Evolutionary conservation across 2,797 vertebrate genomes (phyloP).

Genomic region (Artibeus jamaicensis): DNA sequence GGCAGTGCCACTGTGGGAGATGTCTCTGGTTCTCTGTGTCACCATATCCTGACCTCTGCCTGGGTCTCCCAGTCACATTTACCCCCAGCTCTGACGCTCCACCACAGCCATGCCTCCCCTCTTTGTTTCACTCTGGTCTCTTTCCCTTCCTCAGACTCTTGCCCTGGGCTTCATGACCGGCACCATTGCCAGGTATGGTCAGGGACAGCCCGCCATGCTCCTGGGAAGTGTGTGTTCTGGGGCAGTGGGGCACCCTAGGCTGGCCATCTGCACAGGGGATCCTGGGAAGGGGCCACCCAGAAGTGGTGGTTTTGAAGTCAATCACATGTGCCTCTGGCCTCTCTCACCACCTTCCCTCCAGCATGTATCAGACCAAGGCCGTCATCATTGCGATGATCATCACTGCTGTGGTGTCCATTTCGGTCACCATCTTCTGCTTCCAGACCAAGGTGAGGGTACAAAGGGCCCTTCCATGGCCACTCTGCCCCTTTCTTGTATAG

Average conservation of each 20-base stretch:
- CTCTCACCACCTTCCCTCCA: conserved; percentile 67
- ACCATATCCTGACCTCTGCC: neutral
- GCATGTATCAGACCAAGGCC: conserved; percentile 88
- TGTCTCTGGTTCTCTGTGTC: neutral
- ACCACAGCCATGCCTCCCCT: neutral
- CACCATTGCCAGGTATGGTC: conserved; percentile 90
- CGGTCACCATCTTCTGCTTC: conserved; percentile 97
- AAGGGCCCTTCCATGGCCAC: neutral
- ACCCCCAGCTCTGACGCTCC: neutral
- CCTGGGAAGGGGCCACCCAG: neutral
- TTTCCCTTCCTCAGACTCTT: conserved; percentile 86
- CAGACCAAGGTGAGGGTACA: conserved; percentile 92
- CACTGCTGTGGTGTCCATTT: conserved; percentile 91
- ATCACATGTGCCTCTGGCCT: neutral
- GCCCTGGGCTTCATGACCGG: conserved; percentile 95
- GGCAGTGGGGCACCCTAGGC: neutral
- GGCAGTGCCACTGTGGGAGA: neutral
- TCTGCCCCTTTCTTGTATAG: neutral
- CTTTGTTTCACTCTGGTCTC: conserved; percentile 3
- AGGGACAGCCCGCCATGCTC: neutral
- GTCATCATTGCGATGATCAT: conserved; percentile 93
- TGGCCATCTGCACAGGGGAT: neutral
- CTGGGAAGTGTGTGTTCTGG: neutral
- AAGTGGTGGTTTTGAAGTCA: neutral
- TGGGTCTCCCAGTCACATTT: neutral